Evolutionary conservation across 2,113 vertebrate genomes (phyloP).

Genomic region (Pollachius pollachius): DNA sequence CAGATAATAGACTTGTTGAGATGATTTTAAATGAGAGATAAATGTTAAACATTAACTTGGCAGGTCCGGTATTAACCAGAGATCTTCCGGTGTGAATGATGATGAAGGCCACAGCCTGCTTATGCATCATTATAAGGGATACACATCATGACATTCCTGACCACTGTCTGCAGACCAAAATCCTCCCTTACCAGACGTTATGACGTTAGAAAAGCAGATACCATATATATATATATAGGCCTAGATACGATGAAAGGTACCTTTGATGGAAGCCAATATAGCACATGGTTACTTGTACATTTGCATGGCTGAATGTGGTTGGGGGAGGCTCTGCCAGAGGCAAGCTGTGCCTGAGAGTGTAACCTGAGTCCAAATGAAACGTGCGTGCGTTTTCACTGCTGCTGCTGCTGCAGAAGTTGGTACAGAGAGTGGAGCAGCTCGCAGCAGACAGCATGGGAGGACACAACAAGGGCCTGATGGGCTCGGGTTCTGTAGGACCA

Average conservation of each 20-base stretch:
- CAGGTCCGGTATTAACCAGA: background rate
- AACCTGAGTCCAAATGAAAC: constrained; percentile 63
- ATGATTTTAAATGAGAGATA: constrained; percentile 1
- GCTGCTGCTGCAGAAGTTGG: constrained; percentile 46
- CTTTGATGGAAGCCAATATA: no score
- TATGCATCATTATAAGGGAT: no score
- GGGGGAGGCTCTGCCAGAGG: no score
- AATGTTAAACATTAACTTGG: constrained; percentile 23
- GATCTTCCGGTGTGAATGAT: background rate
- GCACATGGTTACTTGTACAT: no score
- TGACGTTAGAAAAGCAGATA: no score
- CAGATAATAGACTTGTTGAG: constrained; percentile 5
- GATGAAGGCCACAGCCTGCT: background rate
- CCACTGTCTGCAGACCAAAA: no score
- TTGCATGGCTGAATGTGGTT: no score
- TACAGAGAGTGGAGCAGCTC: constrained; percentile 29
- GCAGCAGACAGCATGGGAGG: background rate
- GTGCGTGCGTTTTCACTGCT: constrained; percentile 22
- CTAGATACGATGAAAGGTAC: no score
- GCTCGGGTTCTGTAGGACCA: background rate
- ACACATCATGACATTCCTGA: no score
- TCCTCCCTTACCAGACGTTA: no score
- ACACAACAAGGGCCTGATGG: constrained; percentile 43
- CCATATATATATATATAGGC: no score
- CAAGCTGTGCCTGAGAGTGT: constrained; percentile 57